Conservation (phyloP, 2,797 vertebrate genomes). For the Gila robusta region DNA sequence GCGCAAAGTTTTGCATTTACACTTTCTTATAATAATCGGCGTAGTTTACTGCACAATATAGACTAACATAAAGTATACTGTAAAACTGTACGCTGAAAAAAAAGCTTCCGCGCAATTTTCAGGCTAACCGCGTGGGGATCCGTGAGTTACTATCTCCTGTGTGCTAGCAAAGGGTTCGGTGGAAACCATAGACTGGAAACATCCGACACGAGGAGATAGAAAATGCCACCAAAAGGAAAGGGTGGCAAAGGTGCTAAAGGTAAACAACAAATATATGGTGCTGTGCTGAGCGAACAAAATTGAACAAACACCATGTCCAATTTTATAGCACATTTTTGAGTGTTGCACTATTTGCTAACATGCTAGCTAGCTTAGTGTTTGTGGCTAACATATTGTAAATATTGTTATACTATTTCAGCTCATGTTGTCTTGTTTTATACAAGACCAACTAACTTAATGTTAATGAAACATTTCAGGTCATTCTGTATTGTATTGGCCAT, state of each 20-base stretch:
- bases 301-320: background rate
- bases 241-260: conserved; percentile 82
- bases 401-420: background rate
- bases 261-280: conserved; percentile 52
- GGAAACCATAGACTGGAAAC: background rate
- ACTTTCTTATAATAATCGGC: background rate
- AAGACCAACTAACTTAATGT: background rate
- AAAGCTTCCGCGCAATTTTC: background rate
- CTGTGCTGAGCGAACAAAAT: background rate
- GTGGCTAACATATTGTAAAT: background rate
- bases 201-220: background rate
- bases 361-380: conserved; percentile 14
- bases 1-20: background rate
- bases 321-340: background rate
- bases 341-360: background rate
- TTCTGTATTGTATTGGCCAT: background rate
- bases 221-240: conserved; percentile 84
- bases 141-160: background rate
- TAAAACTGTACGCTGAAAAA: background rate
- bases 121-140: background rate
- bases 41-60: background rate
- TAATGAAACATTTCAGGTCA: background rate
- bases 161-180: background rate
- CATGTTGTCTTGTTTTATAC: background rate
- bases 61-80: background rate